Evolutionary conservation across 2,113 vertebrate genomes (phyloP).

Genomic region (Ptyas mucosa): DNA sequence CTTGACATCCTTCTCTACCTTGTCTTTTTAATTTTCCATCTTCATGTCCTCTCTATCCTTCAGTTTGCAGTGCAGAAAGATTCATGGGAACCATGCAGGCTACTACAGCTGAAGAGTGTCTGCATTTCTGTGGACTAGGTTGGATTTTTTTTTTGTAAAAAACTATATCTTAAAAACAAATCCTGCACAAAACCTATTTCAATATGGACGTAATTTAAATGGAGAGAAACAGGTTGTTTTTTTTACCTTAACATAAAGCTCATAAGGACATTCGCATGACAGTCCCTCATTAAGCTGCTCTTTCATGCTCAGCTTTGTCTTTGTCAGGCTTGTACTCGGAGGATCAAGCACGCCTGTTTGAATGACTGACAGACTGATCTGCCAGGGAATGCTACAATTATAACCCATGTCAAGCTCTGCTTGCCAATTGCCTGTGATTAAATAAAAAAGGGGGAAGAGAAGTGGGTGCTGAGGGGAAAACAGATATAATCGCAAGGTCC

Average conservation of each 20-base stretch:
- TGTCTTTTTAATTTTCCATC: not conserved
- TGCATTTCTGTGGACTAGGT: not conserved
- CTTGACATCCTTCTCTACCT: not conserved
- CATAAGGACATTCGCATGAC: slow-evolving; percentile 27
- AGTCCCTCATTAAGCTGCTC: slow-evolving; percentile 27
- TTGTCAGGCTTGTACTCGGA: slow-evolving; percentile 40
- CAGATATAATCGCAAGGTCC: accelerated
- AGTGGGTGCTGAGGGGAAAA: not conserved
- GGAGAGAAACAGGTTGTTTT: slow-evolving; percentile 42
- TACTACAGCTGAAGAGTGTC: not conserved
- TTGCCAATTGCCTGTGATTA: slow-evolving; percentile 8
- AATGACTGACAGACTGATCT: slow-evolving; percentile 24
- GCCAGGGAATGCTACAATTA: slow-evolving; percentile 6
- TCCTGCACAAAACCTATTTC: not conserved
- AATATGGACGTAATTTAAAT: slow-evolving; percentile 10
- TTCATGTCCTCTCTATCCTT: not conserved
- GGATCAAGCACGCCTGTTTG: slow-evolving; percentile 22
- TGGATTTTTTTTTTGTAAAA: not conserved
- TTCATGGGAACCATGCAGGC: not conserved
- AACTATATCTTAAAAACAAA: not conserved
- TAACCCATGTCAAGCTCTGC: not conserved
- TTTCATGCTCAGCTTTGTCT: slow-evolving; percentile 47
- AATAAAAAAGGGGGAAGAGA: not conserved
- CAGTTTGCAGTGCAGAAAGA: not conserved
- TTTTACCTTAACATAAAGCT: slow-evolving; percentile 18